Percentiles rank a stretch among this genome's conserved stretches.
Evolutionary conservation across 2,113 vertebrate genomes (phyloP).

Genomic region (Hyaena hyaena): DNA sequence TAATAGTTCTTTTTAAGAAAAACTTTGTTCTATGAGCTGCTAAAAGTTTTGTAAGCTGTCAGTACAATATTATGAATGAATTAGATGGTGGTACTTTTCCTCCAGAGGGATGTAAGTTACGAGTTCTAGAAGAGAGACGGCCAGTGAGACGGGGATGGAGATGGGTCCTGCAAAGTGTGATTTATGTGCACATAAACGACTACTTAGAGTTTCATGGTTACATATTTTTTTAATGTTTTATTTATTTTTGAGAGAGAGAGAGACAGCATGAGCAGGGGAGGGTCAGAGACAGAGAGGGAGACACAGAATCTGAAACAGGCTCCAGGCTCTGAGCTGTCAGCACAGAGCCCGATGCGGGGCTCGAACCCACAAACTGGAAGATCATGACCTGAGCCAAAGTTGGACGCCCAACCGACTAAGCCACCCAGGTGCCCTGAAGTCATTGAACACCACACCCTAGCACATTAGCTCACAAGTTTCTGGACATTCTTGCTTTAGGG

Average conservation of each 20-base stretch:
- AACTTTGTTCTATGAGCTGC: background rate
- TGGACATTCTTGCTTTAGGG: background rate
- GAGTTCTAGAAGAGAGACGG: background rate
- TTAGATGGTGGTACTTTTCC: background rate
- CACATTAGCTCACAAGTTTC: background rate
- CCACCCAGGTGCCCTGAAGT: background rate
- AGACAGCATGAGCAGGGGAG: no score
- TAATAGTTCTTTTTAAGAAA: background rate
- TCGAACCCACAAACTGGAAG: no score
- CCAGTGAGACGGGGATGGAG: rapidly evolving
- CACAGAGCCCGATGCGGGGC: no score
- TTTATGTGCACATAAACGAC: background rate
- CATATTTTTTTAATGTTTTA: no score
- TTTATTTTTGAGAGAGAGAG: no score
- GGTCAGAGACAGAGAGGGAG: no score
- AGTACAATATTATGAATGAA: background rate
- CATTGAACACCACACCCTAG: background rate
- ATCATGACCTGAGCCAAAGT: no score
- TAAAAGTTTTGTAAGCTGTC: background rate
- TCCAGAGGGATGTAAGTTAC: no score
- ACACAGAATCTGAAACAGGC: no score
- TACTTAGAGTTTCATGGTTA: background rate
- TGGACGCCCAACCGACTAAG: no score
- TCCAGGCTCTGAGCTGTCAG: no score
- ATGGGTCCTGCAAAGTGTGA: no score